These are phyloP conservation scores for Drosophila pseudotalamancana DNA, from an alignment of 2,888 invertebrate genomes.

Conservation along the genomic window DNA sequence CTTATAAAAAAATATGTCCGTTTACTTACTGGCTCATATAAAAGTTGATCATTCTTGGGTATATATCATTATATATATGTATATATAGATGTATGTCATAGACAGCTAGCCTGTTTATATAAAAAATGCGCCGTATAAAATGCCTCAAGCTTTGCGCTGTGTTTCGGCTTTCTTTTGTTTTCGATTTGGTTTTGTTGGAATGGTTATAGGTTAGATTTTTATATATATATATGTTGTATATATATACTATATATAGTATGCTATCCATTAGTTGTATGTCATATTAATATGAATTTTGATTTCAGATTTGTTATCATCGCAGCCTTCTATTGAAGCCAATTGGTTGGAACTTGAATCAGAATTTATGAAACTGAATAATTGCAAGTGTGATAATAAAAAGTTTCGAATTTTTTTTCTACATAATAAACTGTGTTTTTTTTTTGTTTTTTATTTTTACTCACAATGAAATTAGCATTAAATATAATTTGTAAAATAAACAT, in stretches of 20 bases:
- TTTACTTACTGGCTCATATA: constrained; percentile 77
- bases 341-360: constrained; percentile 56
- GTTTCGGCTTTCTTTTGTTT: constrained; percentile 28
- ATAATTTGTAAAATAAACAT: constrained; percentile 76
- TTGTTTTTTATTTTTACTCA: constrained; percentile 52
- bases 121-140: constrained; percentile 78
- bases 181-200: constrained; percentile 45
- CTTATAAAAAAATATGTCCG: constrained; percentile 76
- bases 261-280: constrained; percentile 57
- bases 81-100: constrained; percentile 50
- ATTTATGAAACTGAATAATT: constrained; percentile 27
- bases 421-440: constrained; percentile 70
- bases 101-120: constrained; percentile 71
- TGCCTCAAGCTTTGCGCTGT: constrained; percentile 62
- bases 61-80: constrained; percentile 47
- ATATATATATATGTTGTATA: constrained; percentile 30
- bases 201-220: constrained; percentile 56
- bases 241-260: constrained; percentile 37
- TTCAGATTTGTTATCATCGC: constrained; percentile 74
- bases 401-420: constrained; percentile 68
- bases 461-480: constrained; percentile 75
- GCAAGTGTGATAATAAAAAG: constrained; percentile 56
- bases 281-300: constrained; percentile 76
- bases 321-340: constrained; percentile 78
- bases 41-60: constrained; percentile 57